Base-by-base conservation (phyloP, 2,888 invertebrate genomes). In the Panorpa germanica region DNA sequence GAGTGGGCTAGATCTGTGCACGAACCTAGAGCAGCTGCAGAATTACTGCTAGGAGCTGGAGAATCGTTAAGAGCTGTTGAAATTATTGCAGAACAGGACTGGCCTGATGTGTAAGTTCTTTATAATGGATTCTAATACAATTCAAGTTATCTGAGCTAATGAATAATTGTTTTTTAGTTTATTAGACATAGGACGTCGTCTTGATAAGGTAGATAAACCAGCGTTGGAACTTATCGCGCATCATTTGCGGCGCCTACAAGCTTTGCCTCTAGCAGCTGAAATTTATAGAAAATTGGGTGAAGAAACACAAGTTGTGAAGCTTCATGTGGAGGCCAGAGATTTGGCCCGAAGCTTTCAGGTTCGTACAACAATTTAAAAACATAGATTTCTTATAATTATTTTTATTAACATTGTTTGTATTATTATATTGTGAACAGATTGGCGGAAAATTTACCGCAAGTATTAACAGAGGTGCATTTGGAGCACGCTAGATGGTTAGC, bases 1-100 rank as follows among this genome's bases (percentile, higher is more conserved):
- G 95, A 95, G 50, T 98, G 98, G 98, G 96, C 96, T 1, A 70
- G 77, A 39, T 88, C 88, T 45, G 78, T 86, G 32, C 88, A 88
- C 49, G 95, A 96, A 46, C 86, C 91, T 3, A 69, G 83, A 39
- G 86, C 90, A 8, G 95, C 95, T 4, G 91, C 90, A 0, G 91
- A 95, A 56, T 81, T 95, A 74, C 85, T 90, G 50, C 63, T 95
- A 10, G 80, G 88, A 8, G 91, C 91, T 1, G 95, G 95, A 0
- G 96, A 95, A 50, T 70, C 78, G 29, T 62, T 73, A 39, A 70
- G 80, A 38, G 96, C 96, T 1, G 82, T 95, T 31, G 78, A 83
- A 38, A 83, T 98, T 43, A 83, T 93, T 44, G 83, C 86, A 0
- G 81, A 90, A 42, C 74, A 86, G 47, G 83, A 82, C 29, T 88